Conservation (phyloP, 1,140 invertebrate species). For the Platyura marginata region DNA sequence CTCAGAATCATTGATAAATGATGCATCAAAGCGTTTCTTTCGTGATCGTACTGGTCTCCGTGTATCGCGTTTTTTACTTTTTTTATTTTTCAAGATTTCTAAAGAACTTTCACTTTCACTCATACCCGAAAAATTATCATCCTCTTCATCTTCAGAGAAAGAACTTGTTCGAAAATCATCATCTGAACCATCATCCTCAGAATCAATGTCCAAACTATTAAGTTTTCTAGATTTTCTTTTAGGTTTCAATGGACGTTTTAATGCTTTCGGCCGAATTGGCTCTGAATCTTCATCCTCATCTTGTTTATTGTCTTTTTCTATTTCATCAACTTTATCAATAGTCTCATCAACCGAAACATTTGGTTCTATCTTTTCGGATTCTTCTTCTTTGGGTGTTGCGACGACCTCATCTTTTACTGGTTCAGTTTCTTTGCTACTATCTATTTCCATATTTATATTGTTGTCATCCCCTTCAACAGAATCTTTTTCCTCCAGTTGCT, state of each 20-base stretch:
- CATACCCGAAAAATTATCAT: slow-evolving; percentile 12
- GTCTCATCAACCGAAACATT: background rate
- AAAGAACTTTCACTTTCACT: slow-evolving; percentile 18
- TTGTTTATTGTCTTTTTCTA: background rate
- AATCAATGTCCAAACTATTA: slow-evolving; percentile 63
- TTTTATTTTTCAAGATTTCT: slow-evolving; percentile 11
- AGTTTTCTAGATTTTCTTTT: slow-evolving; percentile 54
- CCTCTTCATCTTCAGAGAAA: slow-evolving; percentile 13
- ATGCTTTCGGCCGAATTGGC: slow-evolving; percentile 18
- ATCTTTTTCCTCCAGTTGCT: slow-evolving; percentile 11
- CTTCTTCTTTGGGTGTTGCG: slow-evolving; percentile 9
- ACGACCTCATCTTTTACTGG: slow-evolving; percentile 11
- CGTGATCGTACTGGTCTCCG: slow-evolving; percentile 15
- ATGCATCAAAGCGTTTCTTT: slow-evolving; percentile 17
- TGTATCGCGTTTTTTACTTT: slow-evolving; percentile 6
- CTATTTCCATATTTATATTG: too few species aligned
- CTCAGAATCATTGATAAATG: slow-evolving; percentile 20
- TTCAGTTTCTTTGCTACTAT: background rate
- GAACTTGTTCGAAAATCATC: slow-evolving; percentile 63
- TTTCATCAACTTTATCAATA: background rate
- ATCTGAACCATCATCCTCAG: slow-evolving; percentile 64
- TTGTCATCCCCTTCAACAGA: slow-evolving; percentile 2
- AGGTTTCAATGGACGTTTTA: slow-evolving; percentile 16
- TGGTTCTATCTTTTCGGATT: background rate
- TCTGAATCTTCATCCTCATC: slow-evolving; percentile 2